Evolutionary conservation across 2,797 vertebrate genomes (phyloP), one percentile per base, ranked within the genome.

Genomic region (Oreortyx pictus): DNA sequence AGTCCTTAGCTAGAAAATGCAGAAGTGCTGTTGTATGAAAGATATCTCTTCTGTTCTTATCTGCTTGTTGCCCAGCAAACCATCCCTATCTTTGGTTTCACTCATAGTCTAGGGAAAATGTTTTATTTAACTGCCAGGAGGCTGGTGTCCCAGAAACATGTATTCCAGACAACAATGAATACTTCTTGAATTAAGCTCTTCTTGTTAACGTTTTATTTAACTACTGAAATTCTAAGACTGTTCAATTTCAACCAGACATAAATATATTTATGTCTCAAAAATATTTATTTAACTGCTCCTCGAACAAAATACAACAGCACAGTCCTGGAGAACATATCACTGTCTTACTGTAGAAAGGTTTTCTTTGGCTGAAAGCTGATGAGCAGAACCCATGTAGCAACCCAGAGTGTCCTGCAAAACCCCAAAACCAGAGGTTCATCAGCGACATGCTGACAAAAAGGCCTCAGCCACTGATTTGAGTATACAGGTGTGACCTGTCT

Each of bases 141-240:
- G 76, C 60, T 89, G 47, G 41, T 5, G 1, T 46, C 65, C 75
- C 88, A 85, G 20, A 20, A 86, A 35, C 22, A 71, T 75, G 22
- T 7, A 43, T 88, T 91, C 66, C 35, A 68, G 66, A 96, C 93
- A 62, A 33, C 22, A 54, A 43, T 39, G 92, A 89, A 78, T 13
- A 59, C 24, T 29, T 64, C 57, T 29, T 35, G 19, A 37, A 94
- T 75, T 71, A 89, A 72, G 46, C 13, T 60, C 18, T 92, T 88
- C 86, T 94, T 87, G 85, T 49, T 73, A 82, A 82, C 5, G 1
- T 49, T 90, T 37, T n/a, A 83, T 59, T 95, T 95, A 93, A 94
- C 93, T 80, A 71, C 57, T 35, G 10, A 70, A 88, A 67, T 64
- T 60, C 41, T 12, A 22, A 52, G 39, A 41, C 47, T n/a, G 12